Base-by-base conservation (phyloP, 1,140 invertebrate genomes). In the Drosophila albomicans region DNA sequence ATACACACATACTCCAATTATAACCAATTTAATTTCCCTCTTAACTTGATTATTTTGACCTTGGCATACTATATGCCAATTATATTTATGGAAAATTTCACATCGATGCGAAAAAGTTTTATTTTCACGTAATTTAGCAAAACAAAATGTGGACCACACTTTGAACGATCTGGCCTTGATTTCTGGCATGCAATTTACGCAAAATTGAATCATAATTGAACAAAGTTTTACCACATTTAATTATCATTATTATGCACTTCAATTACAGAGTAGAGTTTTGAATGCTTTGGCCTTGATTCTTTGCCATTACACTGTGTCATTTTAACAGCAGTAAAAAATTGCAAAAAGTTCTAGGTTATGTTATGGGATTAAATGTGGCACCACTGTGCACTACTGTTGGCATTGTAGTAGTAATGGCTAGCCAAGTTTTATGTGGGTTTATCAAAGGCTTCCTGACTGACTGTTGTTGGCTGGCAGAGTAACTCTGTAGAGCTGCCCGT, bases 391-490 rank as follows among this genome's bases (percentile, higher is more conserved):
- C 30, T 7, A 32, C 35, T 49, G 46, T 41, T 15, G 20, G 16
- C 45, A 79, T 72, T 79, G 67, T 67, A 73, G 74, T 73, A 77
- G 79, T 86, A 25, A 25, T 25, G 20, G 68, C 69, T 77, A n/a
- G 43, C 48, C 41, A 79, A 88, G 76, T 88, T 84, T 82, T 84
- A 78, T 87, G 64, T 87, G 84, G 85, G 69, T 80, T 82, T 80
- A 84, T 78, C 88, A 82, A 84, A 79, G 84, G 78, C 68, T 82
- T 88, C 70, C 61, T 49, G 46, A 10, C 11, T 5, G 35, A 5
- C 62, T 10, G n/a, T 16, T 20, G 13, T 6, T 10, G 28, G 51
- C 38, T 43, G 54, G 5, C 38, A 41, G 35, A 43, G 43, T 58
- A 54, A 43, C 67, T 25, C 3, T 54, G 8, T 48, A 38, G 30